Conservation (phyloP, 2,888 invertebrate genomes). For the Apodemia mormo region DNA sequence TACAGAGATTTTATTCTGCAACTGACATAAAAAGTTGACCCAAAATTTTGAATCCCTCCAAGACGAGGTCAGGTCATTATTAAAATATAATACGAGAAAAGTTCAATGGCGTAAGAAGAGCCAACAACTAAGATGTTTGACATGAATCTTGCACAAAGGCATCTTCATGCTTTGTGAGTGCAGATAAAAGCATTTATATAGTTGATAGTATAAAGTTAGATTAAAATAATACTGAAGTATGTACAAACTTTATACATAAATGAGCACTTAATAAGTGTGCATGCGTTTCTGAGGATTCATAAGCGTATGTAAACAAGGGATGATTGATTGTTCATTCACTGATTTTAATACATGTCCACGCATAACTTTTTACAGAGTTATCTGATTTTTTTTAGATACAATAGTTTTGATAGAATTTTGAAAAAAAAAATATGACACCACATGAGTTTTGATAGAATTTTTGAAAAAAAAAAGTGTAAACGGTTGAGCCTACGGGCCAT, state of each 20-base stretch:
- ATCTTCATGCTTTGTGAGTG: background rate
- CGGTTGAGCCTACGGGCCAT: too few relatives aligned
- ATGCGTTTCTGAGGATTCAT: too few relatives aligned
- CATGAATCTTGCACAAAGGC: conserved; percentile 7
- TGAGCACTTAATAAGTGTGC: background rate
- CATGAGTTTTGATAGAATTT: too few relatives aligned
- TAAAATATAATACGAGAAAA: conserved; percentile 1
- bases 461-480: too few relatives aligned
- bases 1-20: too few relatives aligned
- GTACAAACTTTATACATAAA: background rate
- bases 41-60: background rate
- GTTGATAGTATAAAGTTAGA: background rate
- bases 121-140: conserved; percentile 7
- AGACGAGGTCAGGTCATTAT: background rate
- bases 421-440: too few relatives aligned
- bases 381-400: background rate
- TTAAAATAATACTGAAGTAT: conserved; percentile 2
- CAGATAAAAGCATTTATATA: conserved; percentile 1
- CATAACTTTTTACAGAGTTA: background rate
- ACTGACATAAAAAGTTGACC: background rate
- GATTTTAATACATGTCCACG: too few relatives aligned
- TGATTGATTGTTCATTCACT: too few relatives aligned
- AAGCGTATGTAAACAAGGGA: too few relatives aligned
- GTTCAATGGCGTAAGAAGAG: background rate
- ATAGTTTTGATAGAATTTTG: too few relatives aligned